Evolutionary conservation across 2,113 vertebrate species (phyloP), one percentile per base, ranked within the genome.

Genomic region (Chionis minor): DNA sequence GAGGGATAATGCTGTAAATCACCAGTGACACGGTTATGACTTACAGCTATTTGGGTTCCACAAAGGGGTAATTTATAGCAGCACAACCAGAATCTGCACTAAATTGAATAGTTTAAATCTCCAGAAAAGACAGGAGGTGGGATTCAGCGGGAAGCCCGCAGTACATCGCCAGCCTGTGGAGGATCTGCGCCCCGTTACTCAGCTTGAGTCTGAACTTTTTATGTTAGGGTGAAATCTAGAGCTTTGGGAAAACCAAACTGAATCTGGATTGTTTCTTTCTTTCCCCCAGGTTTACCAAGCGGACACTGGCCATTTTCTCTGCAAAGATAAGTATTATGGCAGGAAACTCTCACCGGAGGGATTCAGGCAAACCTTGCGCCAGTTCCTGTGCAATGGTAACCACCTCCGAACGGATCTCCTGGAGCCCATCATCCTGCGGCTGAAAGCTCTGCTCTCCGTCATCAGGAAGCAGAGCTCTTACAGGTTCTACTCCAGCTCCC

Each of bases 401-500:
- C 94, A 55, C 51, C 96, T 98, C 20, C 92, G 97, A 10, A 62
- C 42, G 0, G 98, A 98, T 2, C 97, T 98, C 35, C 96, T 98
- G 88, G 96, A 97, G 72, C 98, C 98, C 90, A 96, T 98, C 66
- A 26, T 98, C 55, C 61, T 18, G 73, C 89, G 94, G 24, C 97
- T 98, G 12, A 97, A 17, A 65, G 96, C 97, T 24, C 96, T 98
- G 84, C 97, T 98, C 6, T 78, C 95, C 0, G 97, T 98, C 40
- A 97, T 98, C 7, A 94, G 94, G 95, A 97, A 95, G 84, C 98
- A 98, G 74, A 97, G 96, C 55, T 98, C 98, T 10, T 98, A 98
- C 88, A 96, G 98, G 30, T 98, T 98, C 97, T 98, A 98, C 92
- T 98, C 98, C 92, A 98, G 98, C 96, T 98, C 98, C 1, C 98